Evolutionary conservation across 2,113 vertebrate genomes (phyloP), one percentile per base, ranked within the genome.

Genomic region (Percina caprodes): DNA sequence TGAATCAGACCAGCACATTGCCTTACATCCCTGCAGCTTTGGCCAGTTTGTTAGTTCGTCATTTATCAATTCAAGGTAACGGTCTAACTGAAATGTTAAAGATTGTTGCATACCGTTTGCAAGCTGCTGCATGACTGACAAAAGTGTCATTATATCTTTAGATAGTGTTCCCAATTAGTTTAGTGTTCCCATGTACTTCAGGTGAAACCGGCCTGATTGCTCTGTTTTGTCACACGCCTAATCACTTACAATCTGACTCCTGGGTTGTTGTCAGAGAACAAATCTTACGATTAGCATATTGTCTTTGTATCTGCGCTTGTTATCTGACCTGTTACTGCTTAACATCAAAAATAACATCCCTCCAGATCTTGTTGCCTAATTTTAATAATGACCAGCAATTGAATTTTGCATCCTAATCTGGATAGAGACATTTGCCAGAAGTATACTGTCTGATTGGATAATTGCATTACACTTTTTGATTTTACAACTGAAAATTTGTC

Each of bases 121-220:
- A 87, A 91, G 93, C 85, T 67, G 68, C 68, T 78, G 35, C 91
- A 72, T 45, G 93, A 92, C 77, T 18, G 56, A 33, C 48, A 33
- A 69, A 51, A 16, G 63, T 3, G 11, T 12, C 67, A 72, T 79
- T 85, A 71, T 78, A 67, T 26, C 74, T 77, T 69, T 54, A 49
- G 46, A 51, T 21, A 10, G 39, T 39, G 39, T 39, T 35, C 35
- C 35, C 35, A 35, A 7, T 35, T 12, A 21, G 71, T 79, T 66
- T 51, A 14, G 13, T 23, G 4, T 49, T 80, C n/a, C 51, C 39
- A 19, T 62, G 26, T 18, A 52, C 19, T 56, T 69, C 24, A 65
- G 33, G 45, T 60, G 45, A 79, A 51, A 23, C 49, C 45, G 24
- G 19, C 23, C n/a, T 9, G 51, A 15, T 48, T 67, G 65, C 16